Conservation (phyloP, 2,797 vertebrate genomes). For the Pempheris klunzingeri region DNA sequence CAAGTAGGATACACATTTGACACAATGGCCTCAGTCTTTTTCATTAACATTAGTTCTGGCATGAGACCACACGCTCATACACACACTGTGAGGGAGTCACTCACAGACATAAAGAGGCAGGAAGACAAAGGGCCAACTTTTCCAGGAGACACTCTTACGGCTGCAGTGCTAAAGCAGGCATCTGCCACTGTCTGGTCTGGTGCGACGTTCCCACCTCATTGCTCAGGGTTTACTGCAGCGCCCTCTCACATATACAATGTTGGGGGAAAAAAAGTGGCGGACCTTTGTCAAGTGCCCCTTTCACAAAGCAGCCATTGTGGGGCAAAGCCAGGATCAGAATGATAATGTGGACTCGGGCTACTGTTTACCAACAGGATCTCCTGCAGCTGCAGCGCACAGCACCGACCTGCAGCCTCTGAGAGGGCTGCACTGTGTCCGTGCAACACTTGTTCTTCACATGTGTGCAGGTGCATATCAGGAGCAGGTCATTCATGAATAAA, state of each 20-base stretch:
- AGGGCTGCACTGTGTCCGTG: constrained; percentile 11
- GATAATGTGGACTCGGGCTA: constrained; percentile 89
- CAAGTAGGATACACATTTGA: constrained; percentile 11
- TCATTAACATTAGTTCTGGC: constrained; percentile 83
- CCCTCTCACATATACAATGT: constrained; percentile 78
- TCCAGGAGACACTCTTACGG: constrained; percentile 87
- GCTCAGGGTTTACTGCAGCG: constrained; percentile 71
- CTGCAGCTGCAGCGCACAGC: constrained; percentile 52
- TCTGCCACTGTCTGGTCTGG: constrained; percentile 91
- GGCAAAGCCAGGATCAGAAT: constrained; percentile 84
- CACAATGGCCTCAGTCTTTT: constrained; percentile 15
- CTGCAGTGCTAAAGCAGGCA: constrained; percentile 94
- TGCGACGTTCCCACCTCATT: constrained; percentile 76
- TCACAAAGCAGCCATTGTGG: constrained; percentile 96
- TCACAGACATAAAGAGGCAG: constrained; percentile 74
- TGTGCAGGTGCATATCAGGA: constrained; percentile 5
- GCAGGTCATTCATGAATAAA: neutral
- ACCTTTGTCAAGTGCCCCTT: constrained; percentile 91
- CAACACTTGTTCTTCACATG: neutral
- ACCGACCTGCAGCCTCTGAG: constrained; percentile 26
- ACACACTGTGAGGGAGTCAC: constrained; percentile 72
- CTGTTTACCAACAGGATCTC: constrained; percentile 78
- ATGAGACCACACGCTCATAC: constrained; percentile 83
- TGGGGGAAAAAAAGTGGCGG: constrained; percentile 90
- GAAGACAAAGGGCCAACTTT: constrained; percentile 90